Evolutionary conservation across 2,888 invertebrate genomes (phyloP), one percentile per base, ranked within the genome.

Genomic region (Muscina levida): DNA sequence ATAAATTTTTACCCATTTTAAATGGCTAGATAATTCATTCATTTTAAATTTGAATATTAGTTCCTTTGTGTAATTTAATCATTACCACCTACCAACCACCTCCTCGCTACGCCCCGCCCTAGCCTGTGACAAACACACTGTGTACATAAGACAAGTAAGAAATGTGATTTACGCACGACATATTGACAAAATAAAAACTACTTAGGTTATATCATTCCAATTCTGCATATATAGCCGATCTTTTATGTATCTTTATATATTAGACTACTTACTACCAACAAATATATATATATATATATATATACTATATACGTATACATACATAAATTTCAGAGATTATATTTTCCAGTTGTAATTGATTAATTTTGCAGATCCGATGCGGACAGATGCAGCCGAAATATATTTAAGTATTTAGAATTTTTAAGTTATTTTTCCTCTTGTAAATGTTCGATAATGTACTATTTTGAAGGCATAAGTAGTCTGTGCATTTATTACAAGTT

Each of bases 401-500:
- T 67, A 72, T 42, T 74, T 73, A 70, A 62, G 48, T 37, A 31
- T 31, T 67, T 42, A 19, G 39, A 10, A 53, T 24, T 13, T 15
- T 39, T 73, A 75, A 67, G 71, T 59, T 71, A 72, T 77, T 74
- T 67, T 71, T 72, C 67, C 62, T 48, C 17, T 75, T 75, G 59
- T 79, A 79, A 76, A 77, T 79, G 76, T 76, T 82, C 72, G 39
- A 78, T 76, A 70, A 53, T 68, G 72, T 78, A 66, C 42, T 68
- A 71, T 31, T 31, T 31, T 31, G 75, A 82, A 67, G 46, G 46
- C 44, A 71, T 48, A 22, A 13, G 67, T 82, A 79, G 76, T 77
- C 67, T 68, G 77, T 77, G 74, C 81, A 77, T 77, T 77, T 81
- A 81, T 81, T 81, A 77, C 57, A 75, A 56, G 74, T 77, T 81